Conservation (phyloP, 2,113 vertebrate species). For the zebrafish (Danio rerio) region DNA sequence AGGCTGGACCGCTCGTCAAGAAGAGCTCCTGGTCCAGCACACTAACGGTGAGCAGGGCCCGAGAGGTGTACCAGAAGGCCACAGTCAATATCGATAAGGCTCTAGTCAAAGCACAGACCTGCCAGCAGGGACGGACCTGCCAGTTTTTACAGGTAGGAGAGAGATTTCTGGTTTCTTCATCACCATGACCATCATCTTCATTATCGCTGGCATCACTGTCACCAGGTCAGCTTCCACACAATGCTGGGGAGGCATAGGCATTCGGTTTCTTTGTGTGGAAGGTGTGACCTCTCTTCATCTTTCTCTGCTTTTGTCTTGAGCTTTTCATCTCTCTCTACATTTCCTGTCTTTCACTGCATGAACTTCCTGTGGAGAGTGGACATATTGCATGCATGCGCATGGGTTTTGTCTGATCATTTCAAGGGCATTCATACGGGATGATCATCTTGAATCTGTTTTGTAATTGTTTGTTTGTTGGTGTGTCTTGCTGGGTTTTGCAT, state of each 20-base stretch:
- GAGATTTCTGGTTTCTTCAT: conserved; percentile 34
- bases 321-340: neutral
- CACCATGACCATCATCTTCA: conserved; percentile 33
- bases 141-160: conserved; percentile 95
- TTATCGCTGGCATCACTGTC: conserved; percentile 14
- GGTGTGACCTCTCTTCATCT: conserved; percentile 9
- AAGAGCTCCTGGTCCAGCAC: conserved; percentile 97
- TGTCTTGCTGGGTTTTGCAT: neutral
- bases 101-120: conserved; percentile 92
- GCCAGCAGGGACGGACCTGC: conserved; percentile 92
- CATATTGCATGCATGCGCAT: conserved; percentile 10
- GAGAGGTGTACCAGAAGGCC: conserved; percentile 95
- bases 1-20: conserved; percentile 83
- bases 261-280: neutral
- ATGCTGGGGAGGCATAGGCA: conserved; percentile 2
- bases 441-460: neutral
- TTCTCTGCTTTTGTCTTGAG: neutral
- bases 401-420: neutral
- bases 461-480: neutral
- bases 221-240: conserved; percentile 1
- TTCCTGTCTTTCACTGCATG: neutral
- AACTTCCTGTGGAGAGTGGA: neutral
- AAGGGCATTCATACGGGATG: neutral
- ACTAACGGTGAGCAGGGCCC: conserved; percentile 93
- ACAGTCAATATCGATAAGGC: conserved; percentile 93